Evolutionary conservation across 1,140 invertebrate genomes (phyloP).

Genomic region (Eupristina koningsbergeri): DNA sequence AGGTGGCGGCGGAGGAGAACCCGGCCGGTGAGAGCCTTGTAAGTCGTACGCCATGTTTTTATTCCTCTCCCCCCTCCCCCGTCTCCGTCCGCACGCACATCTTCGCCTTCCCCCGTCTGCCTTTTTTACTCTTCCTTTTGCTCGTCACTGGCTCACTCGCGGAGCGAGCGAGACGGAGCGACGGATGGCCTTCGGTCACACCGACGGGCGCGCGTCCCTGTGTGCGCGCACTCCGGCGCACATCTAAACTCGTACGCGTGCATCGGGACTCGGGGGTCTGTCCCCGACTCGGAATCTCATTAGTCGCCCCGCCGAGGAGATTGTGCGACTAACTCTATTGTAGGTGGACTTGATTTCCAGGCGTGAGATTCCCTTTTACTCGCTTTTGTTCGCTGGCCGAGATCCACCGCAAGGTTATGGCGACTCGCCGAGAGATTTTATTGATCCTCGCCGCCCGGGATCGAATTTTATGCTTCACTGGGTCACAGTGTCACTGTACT

Average conservation of each 20-base stretch:
- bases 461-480: slow-evolving; percentile 28
- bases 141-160: background rate
- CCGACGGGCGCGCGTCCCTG: slow-evolving; percentile 23
- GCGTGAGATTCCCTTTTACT: background rate
- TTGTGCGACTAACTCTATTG: background rate
- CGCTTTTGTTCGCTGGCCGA: background rate
- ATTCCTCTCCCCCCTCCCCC: background rate
- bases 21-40: slow-evolving; percentile 20
- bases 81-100: background rate
- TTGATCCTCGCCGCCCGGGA: slow-evolving; percentile 21
- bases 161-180: slow-evolving; percentile 18
- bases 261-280: background rate
- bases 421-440: background rate
- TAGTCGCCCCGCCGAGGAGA: background rate
- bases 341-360: slow-evolving; percentile 16
- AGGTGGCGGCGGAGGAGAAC: background rate
- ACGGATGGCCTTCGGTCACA: slow-evolving; percentile 63
- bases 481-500: slow-evolving; percentile 23
- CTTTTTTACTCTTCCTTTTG: slow-evolving; percentile 17
- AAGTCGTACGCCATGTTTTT: slow-evolving; percentile 41
- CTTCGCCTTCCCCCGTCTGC: background rate
- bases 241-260: background rate
- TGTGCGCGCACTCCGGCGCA: background rate
- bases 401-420: background rate
- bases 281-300: no score